Conservation (phyloP, 2,888 invertebrate species). For the Gastracanthus pulcherrimus region DNA sequence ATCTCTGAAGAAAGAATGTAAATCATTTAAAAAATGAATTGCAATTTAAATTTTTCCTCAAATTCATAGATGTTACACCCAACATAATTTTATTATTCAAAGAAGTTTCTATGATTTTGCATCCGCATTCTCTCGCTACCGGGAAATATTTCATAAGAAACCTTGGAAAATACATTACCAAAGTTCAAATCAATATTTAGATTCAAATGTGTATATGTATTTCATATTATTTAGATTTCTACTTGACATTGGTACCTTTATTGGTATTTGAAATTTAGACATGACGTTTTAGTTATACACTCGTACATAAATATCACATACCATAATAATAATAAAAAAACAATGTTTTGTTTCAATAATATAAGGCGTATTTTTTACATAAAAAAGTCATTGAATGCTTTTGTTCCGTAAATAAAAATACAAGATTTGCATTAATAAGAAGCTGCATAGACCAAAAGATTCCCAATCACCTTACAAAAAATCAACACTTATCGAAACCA, state of each 20-base stretch:
- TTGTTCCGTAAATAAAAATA: too few relatives aligned
- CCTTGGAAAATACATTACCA: background rate
- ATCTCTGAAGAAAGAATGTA: too few relatives aligned
- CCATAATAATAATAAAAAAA: background rate
- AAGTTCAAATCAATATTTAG: background rate
- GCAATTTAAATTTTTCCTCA: background rate
- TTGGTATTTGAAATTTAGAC: background rate
- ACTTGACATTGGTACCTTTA: conserved; percentile 1
- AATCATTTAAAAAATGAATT: background rate
- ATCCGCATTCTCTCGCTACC: background rate
- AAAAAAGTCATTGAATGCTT: too few relatives aligned
- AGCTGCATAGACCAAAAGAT: too few relatives aligned
- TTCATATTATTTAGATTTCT: background rate
- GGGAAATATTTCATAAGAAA: background rate
- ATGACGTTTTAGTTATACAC: too few relatives aligned
- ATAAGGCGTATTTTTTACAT: too few relatives aligned
- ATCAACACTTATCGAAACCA: too few relatives aligned
- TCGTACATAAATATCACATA: too few relatives aligned
- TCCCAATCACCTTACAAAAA: too few relatives aligned
- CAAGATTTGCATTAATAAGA: too few relatives aligned
- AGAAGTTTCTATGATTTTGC: background rate
- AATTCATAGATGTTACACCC: background rate
- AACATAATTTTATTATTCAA: background rate
- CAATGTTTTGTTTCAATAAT: background rate
- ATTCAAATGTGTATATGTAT: background rate